A percentile compares a stretch with the other conserved stretches of the same genome.
Conservation (phyloP, 92 coral and sea anemone genomes). For the Phenganax marumi region DNA sequence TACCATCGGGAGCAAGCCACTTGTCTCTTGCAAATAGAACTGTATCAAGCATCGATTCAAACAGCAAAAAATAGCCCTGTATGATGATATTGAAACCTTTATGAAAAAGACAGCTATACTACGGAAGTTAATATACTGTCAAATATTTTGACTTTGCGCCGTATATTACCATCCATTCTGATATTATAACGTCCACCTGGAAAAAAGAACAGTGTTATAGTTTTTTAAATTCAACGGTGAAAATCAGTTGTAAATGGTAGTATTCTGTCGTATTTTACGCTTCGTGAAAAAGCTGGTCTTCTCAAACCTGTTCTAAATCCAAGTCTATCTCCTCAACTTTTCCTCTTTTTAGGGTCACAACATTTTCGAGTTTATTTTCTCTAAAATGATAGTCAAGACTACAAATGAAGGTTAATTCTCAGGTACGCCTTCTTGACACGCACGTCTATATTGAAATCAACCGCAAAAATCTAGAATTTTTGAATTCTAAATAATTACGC, state of each 20-base stretch:
- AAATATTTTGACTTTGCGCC: neutral
- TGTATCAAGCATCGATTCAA: slow-evolving; percentile 95
- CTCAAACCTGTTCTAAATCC: slow-evolving; percentile 72
- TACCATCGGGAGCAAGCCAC: slow-evolving; percentile 76
- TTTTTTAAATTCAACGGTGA: too few species aligned
- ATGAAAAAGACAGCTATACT: too few species aligned
- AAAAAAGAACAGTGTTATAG: neutral
- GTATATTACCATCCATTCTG: slow-evolving; percentile 86
- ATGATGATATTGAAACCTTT: neutral
- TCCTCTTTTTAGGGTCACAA: slow-evolving; percentile 72
- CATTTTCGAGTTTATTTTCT: slow-evolving; percentile 84
- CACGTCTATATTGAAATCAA: too few species aligned
- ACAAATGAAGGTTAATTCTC: neutral
- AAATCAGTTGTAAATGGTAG: too few species aligned
- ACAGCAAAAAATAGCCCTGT: slow-evolving; percentile 89
- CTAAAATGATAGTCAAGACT: slow-evolving; percentile 36
- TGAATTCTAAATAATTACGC: too few species aligned
- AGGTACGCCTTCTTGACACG: too few species aligned
- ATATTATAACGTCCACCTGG: slow-evolving; percentile 86
- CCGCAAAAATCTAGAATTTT: neutral
- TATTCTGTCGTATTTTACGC: too few species aligned
- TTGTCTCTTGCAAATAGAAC: slow-evolving; percentile 89
- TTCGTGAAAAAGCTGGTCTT: too few species aligned
- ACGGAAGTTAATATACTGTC: neutral
- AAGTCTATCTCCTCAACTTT: slow-evolving; percentile 78